Evolutionary conservation across 2,888 invertebrate species (phyloP).

Genomic region (Hemaris fuciformis): DNA sequence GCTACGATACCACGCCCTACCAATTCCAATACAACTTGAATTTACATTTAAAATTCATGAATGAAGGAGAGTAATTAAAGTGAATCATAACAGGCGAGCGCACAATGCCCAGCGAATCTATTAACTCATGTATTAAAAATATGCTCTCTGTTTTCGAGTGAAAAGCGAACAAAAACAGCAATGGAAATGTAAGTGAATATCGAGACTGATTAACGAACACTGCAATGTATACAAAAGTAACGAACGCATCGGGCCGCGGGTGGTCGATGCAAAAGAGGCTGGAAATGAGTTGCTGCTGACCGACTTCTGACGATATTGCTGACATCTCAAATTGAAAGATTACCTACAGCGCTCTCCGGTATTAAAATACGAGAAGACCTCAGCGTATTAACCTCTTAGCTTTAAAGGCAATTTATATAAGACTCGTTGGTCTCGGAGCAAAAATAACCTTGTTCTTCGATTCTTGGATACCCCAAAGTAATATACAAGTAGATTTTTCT

Average conservation of each 20-base stretch:
- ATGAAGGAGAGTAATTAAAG: neutral
- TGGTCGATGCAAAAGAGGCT: neutral
- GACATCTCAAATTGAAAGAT: neutral
- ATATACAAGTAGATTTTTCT: too few relatives aligned
- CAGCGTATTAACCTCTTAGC: neutral
- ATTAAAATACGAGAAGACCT: neutral
- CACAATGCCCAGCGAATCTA: neutral
- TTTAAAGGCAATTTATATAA: too few relatives aligned
- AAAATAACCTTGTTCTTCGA: too few relatives aligned
- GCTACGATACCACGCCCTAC: neutral
- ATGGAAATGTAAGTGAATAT: neutral
- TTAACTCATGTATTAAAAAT: neutral
- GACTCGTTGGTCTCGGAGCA: too few relatives aligned
- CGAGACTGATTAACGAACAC: neutral
- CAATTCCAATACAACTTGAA: neutral
- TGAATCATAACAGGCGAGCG: neutral
- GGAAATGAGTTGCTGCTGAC: neutral
- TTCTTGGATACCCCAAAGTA: too few relatives aligned
- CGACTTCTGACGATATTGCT: neutral
- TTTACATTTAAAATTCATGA: neutral
- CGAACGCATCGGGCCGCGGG: neutral
- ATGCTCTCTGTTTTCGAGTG: neutral
- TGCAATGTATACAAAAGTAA: neutral
- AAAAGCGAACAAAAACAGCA: neutral
- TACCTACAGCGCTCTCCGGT: neutral